phyloP scores from a whole-genome alignment of 2,888 invertebrate species.

The Alsophila aescularia region DNA sequence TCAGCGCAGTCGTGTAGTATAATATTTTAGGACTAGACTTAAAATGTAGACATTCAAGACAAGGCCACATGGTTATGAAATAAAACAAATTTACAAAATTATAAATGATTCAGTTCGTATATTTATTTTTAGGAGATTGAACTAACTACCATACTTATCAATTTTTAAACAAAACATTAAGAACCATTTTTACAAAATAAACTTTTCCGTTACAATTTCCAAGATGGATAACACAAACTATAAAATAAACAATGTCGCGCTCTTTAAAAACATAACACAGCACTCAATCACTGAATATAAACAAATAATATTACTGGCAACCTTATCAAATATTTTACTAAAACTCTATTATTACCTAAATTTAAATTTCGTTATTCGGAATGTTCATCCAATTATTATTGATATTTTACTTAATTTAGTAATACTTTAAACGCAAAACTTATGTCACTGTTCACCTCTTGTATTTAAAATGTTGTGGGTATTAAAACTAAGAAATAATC shows the following conservation, averaged over 20 bases:
- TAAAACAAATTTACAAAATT: slow-evolving; percentile 19
- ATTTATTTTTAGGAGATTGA: slow-evolving; percentile 37
- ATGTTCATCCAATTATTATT: slow-evolving; percentile 47
- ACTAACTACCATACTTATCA: slow-evolving; percentile 31
- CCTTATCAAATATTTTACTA: slow-evolving; percentile 35
- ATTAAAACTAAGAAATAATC: slow-evolving; percentile 5
- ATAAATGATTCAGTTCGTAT: slow-evolving; percentile 35
- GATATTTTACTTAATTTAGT: slow-evolving; percentile 47
- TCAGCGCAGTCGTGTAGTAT: too few relatives aligned
- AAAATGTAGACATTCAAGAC: too few relatives aligned
- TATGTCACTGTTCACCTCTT: slow-evolving; percentile 17
- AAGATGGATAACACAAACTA: slow-evolving; percentile 37
- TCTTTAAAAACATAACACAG: slow-evolving; percentile 64
- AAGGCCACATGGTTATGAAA: background rate
- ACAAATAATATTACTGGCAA: slow-evolving; percentile 54
- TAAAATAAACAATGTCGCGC: slow-evolving; percentile 49
- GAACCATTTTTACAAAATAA: slow-evolving; percentile 23
- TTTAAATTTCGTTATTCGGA: slow-evolving; percentile 48
- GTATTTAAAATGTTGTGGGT: slow-evolving; percentile 11
- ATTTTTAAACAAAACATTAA: slow-evolving; percentile 15
- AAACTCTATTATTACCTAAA: slow-evolving; percentile 27
- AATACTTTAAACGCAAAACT: slow-evolving; percentile 34
- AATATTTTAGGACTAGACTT: too few relatives aligned
- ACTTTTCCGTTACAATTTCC: slow-evolving; percentile 34
- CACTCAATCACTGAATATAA: slow-evolving; percentile 62